Conservation (phyloP, 2,888 invertebrate genomes). For the Oeneis ivallda region DNA sequence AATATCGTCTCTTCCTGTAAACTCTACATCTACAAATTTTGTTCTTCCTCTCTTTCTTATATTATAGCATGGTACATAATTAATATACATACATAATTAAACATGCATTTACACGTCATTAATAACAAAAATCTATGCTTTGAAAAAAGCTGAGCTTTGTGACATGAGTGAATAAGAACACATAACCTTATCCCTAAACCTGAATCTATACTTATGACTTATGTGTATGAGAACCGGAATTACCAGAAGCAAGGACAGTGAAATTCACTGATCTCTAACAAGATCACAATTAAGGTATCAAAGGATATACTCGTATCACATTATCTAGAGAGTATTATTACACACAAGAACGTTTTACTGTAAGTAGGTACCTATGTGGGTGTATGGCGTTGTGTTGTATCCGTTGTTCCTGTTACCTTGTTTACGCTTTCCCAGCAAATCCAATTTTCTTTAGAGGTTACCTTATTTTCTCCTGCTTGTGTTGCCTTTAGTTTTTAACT, state of each 20-base stretch:
- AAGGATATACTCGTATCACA: neutral
- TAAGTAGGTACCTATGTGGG: conserved; percentile 2
- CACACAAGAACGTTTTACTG: neutral
- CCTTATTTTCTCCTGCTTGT: conserved; percentile 9
- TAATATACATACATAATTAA: no score
- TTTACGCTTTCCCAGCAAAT: conserved; percentile 15
- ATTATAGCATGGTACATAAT: no score
- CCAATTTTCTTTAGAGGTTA: conserved; percentile 18
- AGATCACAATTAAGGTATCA: conserved; percentile 1
- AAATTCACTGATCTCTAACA: neutral
- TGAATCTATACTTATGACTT: no score
- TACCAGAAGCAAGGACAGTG: neutral
- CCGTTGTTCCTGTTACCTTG: conserved; percentile 13
- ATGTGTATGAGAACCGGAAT: no score
- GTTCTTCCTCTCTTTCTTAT: no score
- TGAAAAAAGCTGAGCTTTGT: no score
- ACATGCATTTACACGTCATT: no score
- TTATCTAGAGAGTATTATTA: neutral
- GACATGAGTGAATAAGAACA: no score
- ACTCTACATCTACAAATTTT: no score
- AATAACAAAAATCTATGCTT: no score
- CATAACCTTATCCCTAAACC: no score
- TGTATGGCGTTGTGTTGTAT: neutral
- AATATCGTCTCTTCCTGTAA: no score
- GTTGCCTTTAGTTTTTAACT: conserved; percentile 14